Evolutionary conservation across 2,113 vertebrate genomes (phyloP).

Genomic region (Ifrita kowaldi): DNA sequence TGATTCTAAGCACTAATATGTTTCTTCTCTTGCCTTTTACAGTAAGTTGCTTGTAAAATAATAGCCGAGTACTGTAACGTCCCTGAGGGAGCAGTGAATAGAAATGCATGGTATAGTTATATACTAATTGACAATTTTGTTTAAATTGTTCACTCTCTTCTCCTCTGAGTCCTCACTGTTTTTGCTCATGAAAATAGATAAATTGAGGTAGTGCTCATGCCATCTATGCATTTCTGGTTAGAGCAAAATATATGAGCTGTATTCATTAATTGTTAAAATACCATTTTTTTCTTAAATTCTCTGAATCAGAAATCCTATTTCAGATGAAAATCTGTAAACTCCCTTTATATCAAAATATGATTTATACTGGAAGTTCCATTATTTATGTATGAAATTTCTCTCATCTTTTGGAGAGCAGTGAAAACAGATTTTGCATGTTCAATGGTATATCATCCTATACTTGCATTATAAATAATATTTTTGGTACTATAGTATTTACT

Average conservation of each 20-base stretch:
- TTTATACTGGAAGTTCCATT: not conserved
- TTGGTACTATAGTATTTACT: not conserved
- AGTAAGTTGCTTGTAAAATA: not conserved
- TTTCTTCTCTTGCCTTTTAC: not conserved
- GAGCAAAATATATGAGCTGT: not conserved
- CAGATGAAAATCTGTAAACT: not conserved
- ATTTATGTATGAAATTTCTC: not conserved
- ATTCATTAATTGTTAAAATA: not conserved
- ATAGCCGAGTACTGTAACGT: not conserved
- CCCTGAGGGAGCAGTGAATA: not conserved
- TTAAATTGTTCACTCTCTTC: not conserved
- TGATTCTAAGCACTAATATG: not conserved
- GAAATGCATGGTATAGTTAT: not conserved
- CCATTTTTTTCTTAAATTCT: not conserved
- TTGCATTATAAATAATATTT: not conserved
- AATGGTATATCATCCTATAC: not conserved
- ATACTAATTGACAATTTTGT: not conserved
- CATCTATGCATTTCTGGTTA: not conserved
- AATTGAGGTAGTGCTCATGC: not conserved
- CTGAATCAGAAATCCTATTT: not conserved
- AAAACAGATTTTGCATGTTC: not conserved
- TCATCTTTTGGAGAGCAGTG: not conserved
- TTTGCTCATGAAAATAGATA: not conserved
- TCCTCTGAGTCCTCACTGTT: not conserved
- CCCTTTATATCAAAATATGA: not conserved